Evolutionary conservation across 2,113 vertebrate species (phyloP).

Genomic region (Sphaerodactylus townsendi): DNA sequence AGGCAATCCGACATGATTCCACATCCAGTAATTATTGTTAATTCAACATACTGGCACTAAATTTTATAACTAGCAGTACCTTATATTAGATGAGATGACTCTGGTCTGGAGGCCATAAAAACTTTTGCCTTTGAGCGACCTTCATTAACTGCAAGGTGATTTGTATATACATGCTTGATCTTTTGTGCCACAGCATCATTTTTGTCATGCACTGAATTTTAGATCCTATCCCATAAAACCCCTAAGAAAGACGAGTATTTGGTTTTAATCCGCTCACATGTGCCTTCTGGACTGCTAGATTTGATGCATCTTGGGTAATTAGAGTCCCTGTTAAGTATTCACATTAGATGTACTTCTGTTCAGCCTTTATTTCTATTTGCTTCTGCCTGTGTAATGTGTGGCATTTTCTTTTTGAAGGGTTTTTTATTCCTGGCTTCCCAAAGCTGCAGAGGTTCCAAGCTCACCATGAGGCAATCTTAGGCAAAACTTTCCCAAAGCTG

Average conservation of each 20-base stretch:
- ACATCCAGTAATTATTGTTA: background rate
- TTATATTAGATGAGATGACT: background rate
- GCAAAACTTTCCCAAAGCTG: conserved; percentile 87
- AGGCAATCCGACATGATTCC: background rate
- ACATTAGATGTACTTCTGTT: background rate
- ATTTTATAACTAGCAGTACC: background rate
- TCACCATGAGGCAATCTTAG: conserved; percentile 90
- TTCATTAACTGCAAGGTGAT: background rate
- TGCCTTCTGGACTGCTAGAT: rapidly evolving
- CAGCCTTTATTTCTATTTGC: conserved; percentile 16
- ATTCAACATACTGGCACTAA: background rate
- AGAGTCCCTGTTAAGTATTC: too few relatives aligned
- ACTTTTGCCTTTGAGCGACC: background rate
- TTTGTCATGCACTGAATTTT: background rate
- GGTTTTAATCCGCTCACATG: too few relatives aligned
- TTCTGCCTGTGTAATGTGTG: conserved; percentile 4
- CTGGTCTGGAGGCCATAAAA: background rate
- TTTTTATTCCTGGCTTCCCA: conserved; percentile 92
- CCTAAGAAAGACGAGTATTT: background rate
- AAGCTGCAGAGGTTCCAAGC: conserved; percentile 90
- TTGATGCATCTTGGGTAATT: background rate
- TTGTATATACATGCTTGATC: background rate
- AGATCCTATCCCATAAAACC: background rate
- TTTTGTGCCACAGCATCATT: background rate
- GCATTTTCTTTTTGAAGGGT: conserved; percentile 65